Base-by-base conservation (phyloP, 2,113 vertebrate genomes). In the Petromus typicus region DNA sequence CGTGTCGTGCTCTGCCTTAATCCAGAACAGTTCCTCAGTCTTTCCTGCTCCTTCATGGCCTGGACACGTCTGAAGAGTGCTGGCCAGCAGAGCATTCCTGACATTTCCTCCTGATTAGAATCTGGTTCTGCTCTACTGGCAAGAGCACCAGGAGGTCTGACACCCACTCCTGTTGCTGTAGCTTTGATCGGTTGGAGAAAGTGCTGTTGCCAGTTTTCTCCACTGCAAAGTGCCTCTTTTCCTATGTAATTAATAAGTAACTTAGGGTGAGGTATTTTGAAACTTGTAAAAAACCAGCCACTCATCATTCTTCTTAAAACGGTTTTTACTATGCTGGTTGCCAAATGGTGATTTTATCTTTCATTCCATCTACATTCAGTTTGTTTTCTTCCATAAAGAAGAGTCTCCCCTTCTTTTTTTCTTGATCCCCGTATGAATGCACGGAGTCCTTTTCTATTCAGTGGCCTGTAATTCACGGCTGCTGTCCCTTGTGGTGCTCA, bases 161-260 rank as follows among this genome's bases (percentile, higher is more conserved):
- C 30, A 7, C 34, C 71, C 27, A 5, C 2, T 63, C 14, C 20
- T 69, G 4, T 66, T 73, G 71, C 88, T 91, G 43, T 94, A 20
- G 0, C 0, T 89, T 66, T 73, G 51, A 81, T 16, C 81, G 4
- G 27, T 69, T 64, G 57, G 18, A n/a, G 20, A 51, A 64, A 66
- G 48, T 32, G 64, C 61, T 54, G 12, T 61, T 66, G 75, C 18
- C 6, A 25, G 93, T 17, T 63, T 63, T 66, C 64, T 80, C 20
- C 56, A 12, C 67, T 48, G 5, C 37, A 5, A 75, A 48, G 32
- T 57, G 78, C n/a, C 84, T 78, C 0, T 56, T 86, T 87, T 78
- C 23, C 59, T 51, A 2, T 88, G 82, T 61, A 67, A 57, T 95
- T 95, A 84, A 59, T 71, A 54, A 73, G 66, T 96, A 80, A 92